Base-by-base conservation (phyloP, 2,888 invertebrate genomes). In the Agrilus cyanescens region DNA sequence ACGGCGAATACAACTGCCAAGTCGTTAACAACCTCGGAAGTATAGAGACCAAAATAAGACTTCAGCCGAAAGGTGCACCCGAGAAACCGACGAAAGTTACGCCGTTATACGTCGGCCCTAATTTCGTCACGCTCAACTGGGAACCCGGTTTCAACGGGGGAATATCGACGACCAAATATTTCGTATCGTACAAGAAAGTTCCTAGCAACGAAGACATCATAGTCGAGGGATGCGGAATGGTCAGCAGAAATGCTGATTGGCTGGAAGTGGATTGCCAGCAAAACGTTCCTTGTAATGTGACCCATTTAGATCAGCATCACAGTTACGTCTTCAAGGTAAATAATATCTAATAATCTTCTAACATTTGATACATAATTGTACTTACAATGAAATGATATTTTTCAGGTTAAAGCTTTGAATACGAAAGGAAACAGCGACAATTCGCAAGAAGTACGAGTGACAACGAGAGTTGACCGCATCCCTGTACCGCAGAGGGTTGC, bases 81-180 rank as follows among this genome's bases (percentile, higher is more conserved):
- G 91, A 91, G 58, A 76, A 80, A 44, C 91, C 93, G 0, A 78
- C 76, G 4, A 77, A 80, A 46, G 64, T 90, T 16, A 72, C 76
- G 3, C 78, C 84, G 8, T 72, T 82, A 44, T 81, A 82, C 58
- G 76, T 84, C 0, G 88, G 88, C 0, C 82, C 83, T 12, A 83
- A 82, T 43, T 85, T 76, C 57, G 85, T 90, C 1, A 80, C 85
- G 0, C 68, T 93, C 14, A 75, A 77, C 44, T 93, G 91, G 91
- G 85, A 86, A 57, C 80, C 87, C 0, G 91, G 91, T 1, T 94
- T 93, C 61, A 87, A 93, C 62, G 93, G 93, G 0, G 93, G 93
- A 0, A 67, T 89, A 41, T 77, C 80, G 37, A 86, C 82, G 55
- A 91, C 90, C 1, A 89, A 88, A 59, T 89, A 86, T 67, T 86